phyloP scores from a whole-genome alignment of 2,888 invertebrate genomes.

The Ernsta delagoae region DNA sequence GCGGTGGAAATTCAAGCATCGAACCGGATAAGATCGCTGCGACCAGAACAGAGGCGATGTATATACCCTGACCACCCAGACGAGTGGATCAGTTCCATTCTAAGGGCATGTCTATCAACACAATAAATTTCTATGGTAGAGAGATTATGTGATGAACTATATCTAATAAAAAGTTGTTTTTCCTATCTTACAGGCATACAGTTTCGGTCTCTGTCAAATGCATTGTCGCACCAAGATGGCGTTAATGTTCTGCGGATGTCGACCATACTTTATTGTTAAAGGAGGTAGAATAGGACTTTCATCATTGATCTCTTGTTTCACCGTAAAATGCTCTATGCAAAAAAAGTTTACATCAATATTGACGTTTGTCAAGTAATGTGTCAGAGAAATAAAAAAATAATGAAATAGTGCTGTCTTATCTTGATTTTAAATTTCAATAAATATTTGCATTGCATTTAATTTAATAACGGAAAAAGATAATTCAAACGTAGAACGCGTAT shows the following conservation, averaged over 20 bases:
- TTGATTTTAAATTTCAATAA: too few relatives aligned
- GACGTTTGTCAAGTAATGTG: background rate
- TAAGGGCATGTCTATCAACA: too few relatives aligned
- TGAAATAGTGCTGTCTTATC: too few relatives aligned
- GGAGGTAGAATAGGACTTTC: conserved; percentile 64
- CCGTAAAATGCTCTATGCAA: background rate
- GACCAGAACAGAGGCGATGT: conserved; percentile 70
- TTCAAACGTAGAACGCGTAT: background rate
- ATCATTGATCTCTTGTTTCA: background rate
- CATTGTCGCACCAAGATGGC: conserved; percentile 80
- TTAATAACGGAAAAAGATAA: background rate
- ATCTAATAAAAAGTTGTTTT: background rate
- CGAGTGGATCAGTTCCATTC: conserved; percentile 63
- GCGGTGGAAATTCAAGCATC: conserved; percentile 73
- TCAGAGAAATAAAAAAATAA: background rate
- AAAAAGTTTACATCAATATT: conserved; percentile 3
- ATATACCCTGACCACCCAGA: conserved; percentile 77
- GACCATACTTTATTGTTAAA: conserved; percentile 79
- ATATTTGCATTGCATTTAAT: background rate
- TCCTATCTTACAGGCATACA: conserved; percentile 69
- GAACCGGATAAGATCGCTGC: conserved; percentile 60
- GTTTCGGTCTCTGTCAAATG: conserved; percentile 83
- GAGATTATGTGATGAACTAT: too few relatives aligned
- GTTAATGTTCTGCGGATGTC: conserved; percentile 80
- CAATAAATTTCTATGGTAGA: too few relatives aligned